Percentiles rank a stretch among this genome's conserved stretches.
Evolutionary conservation across 2,797 vertebrate species (phyloP).

Genomic region (Muscicapa comitata): DNA sequence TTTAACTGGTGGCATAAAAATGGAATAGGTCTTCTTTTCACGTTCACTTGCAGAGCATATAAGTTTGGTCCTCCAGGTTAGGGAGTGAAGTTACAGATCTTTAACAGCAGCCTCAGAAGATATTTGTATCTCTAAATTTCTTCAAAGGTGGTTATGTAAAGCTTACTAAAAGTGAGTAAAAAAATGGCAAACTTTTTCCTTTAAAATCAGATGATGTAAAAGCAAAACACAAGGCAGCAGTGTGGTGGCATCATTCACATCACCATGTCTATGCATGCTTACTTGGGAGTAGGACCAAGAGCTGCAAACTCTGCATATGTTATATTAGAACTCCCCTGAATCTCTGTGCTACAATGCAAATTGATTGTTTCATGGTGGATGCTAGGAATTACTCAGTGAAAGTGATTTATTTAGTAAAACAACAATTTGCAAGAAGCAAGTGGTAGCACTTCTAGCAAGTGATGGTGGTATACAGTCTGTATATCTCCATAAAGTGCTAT

Average conservation of each 20-base stretch:
- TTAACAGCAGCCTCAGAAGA: background rate
- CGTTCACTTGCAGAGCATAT: background rate
- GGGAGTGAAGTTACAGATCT: background rate
- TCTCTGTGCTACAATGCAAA: accelerated
- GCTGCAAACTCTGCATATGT: background rate
- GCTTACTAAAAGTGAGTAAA: background rate
- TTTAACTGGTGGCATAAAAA: background rate
- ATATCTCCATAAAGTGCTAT: background rate
- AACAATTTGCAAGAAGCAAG: background rate
- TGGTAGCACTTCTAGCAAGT: background rate
- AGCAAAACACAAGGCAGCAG: background rate
- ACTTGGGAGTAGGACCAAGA: background rate
- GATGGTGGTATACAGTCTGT: background rate
- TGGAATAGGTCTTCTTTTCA: background rate
- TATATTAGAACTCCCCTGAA: background rate
- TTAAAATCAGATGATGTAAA: background rate
- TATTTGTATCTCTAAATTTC: background rate
- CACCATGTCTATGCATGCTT: background rate
- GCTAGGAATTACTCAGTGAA: background rate
- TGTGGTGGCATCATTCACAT: background rate
- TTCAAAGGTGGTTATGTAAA: background rate
- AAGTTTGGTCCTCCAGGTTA: background rate
- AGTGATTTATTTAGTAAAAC: background rate
- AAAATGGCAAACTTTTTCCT: background rate
- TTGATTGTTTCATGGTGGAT: background rate